Percentiles rank a stretch among this genome's conserved stretches.
Conservation (phyloP, 2,113 vertebrate species). For the Hippopotamus amphibius region DNA sequence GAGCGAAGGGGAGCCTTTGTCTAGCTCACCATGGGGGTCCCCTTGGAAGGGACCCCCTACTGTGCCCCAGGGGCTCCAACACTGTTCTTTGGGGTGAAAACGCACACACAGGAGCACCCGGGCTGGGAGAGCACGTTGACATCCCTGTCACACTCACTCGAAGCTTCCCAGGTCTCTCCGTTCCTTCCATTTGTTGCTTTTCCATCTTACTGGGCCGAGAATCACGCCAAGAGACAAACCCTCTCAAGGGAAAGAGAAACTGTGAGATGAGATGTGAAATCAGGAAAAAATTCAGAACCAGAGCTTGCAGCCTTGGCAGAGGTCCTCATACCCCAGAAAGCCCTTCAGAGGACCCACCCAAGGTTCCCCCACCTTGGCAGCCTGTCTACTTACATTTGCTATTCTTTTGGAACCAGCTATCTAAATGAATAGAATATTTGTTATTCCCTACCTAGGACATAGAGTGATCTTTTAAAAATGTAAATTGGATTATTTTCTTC, state of each 20-base stretch:
- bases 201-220: not conserved
- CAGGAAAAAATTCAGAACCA: conserved; percentile 12
- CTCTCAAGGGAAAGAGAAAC: not conserved
- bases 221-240: not conserved
- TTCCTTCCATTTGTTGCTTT: not conserved
- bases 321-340: not conserved
- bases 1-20: not conserved
- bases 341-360: not conserved
- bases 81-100: not conserved
- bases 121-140: not conserved
- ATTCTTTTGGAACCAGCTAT: not conserved
- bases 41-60: not conserved
- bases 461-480: not conserved
- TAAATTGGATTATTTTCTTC: not conserved
- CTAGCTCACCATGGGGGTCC: not conserved
- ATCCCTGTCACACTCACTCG: not conserved
- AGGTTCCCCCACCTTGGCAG: not conserved
- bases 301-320: not conserved
- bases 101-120: not conserved
- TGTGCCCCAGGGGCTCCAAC: not conserved
- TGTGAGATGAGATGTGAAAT: not conserved
- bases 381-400: not conserved
- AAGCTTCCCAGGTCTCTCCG: not conserved
- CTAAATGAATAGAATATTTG: not conserved
- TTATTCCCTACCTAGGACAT: not conserved